Evolutionary conservation across 2,113 vertebrate genomes (phyloP).

Genomic region (Urocitellus parryii): DNA sequence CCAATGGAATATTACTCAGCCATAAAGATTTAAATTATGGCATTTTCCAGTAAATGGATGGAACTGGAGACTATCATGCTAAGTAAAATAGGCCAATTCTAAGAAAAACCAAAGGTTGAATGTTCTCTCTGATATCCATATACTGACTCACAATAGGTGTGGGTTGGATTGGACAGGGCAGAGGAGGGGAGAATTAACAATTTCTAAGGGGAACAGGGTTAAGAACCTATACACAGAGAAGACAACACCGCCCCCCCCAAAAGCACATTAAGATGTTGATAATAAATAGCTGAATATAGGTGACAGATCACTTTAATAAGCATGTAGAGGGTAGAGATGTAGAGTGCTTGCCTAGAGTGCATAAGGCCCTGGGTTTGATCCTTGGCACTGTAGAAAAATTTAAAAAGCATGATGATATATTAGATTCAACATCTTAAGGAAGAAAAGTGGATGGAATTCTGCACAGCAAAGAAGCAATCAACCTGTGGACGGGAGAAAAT

Average conservation of each 20-base stretch:
- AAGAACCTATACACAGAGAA: neutral
- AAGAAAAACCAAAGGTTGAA: no score
- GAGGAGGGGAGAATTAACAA: no score
- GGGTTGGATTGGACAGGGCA: no score
- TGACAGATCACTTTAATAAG: neutral
- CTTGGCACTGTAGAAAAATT: neutral
- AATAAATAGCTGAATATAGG: neutral
- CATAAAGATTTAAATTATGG: no score
- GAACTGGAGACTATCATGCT: no score
- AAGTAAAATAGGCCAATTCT: no score
- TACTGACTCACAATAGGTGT: no score
- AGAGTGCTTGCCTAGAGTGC: neutral
- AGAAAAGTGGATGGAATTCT: neutral
- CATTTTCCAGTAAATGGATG: no score
- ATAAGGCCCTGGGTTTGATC: no score
- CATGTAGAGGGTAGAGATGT: neutral
- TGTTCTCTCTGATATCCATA: no score
- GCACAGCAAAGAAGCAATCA: neutral
- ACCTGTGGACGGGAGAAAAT: neutral
- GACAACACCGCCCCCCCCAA: neutral
- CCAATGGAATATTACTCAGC: no score
- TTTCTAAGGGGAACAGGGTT: neutral
- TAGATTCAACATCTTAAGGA: slow-evolving; percentile 31
- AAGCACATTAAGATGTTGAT: neutral
- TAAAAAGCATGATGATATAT: neutral